A percentile compares a stretch with the other conserved stretches of the same genome.
These are phyloP conservation scores for Pica pica DNA, from an alignment of 2,113 vertebrate species.

Conservation along the genomic window DNA sequence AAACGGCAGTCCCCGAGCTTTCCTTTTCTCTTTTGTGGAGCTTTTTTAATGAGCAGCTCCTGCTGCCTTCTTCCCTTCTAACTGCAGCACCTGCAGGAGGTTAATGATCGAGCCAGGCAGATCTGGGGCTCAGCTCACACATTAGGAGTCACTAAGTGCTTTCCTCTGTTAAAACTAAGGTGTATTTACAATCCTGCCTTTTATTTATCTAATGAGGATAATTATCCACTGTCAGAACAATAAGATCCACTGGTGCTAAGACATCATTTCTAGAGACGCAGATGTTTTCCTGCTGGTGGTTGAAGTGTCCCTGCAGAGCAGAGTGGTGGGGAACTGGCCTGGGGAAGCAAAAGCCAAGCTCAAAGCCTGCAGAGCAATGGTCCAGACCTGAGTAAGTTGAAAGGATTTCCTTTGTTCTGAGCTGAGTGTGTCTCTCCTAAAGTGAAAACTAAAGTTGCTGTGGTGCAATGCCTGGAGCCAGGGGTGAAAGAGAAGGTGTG, in stretches of 20 bases:
- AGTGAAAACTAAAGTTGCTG: neutral
- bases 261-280: too few relatives aligned
- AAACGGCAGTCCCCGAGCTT: fast-evolving
- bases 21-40: neutral
- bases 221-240: neutral
- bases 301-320: neutral
- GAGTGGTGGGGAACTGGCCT: neutral
- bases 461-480: fast-evolving
- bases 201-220: neutral
- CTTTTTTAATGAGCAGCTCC: neutral
- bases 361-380: fast-evolving
- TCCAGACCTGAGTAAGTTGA: neutral
- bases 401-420: neutral
- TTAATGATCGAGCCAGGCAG: neutral
- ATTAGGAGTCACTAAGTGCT: neutral
- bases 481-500: neutral
- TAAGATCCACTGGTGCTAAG: neutral
- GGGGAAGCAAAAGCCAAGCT: neutral
- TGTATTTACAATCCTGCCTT: neutral
- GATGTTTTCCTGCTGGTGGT: neutral
- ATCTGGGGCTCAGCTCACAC: neutral
- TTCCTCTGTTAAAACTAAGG: neutral
- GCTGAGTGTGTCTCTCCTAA: fast-evolving
- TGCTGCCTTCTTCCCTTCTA: neutral
- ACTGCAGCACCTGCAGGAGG: neutral